Conservation (phyloP, 2,888 invertebrate species). For the Pristionchus japonicus region DNA sequence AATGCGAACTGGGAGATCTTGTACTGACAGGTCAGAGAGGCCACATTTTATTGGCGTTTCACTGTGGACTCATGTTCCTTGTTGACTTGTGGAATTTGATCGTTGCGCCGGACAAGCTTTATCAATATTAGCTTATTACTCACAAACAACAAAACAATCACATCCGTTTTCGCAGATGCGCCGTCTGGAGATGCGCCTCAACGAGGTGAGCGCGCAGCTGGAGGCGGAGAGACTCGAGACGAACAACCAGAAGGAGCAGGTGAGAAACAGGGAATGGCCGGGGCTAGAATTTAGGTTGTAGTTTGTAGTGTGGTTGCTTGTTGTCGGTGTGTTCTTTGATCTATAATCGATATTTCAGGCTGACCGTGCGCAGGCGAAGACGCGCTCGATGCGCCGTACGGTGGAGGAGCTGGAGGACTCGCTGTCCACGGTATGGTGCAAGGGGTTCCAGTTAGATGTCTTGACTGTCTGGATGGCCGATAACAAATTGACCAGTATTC, state of each 20-base stretch:
- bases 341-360: conserved; percentile 27
- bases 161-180: conserved; percentile 45
- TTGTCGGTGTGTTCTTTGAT: too few relatives aligned
- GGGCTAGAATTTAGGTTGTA: not conserved
- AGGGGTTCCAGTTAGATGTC: too few relatives aligned
- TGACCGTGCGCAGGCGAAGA: conserved; percentile 32
- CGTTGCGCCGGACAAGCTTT: not conserved
- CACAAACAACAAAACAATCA: too few relatives aligned
- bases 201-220: conserved; percentile 47
- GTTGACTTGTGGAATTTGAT: not conserved
- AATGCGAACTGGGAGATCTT: too few relatives aligned
- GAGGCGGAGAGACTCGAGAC: conserved; percentile 47
- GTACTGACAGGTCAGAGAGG: too few relatives aligned
- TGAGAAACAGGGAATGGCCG: not conserved
- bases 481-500: too few relatives aligned
- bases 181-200: conserved; percentile 47
- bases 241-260: conserved; percentile 49
- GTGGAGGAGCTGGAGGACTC: conserved; percentile 50
- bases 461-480: too few relatives aligned
- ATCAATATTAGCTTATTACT: not conserved
- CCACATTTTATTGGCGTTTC: not conserved
- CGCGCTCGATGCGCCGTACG: conserved; percentile 45
- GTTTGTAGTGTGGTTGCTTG: not conserved
- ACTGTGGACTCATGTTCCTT: not conserved
- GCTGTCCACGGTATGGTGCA: conserved; percentile 36